Evolutionary conservation across 2,113 vertebrate species (phyloP), one percentile per base, ranked within the genome.

Genomic region (Sturnira hondurensis): DNA sequence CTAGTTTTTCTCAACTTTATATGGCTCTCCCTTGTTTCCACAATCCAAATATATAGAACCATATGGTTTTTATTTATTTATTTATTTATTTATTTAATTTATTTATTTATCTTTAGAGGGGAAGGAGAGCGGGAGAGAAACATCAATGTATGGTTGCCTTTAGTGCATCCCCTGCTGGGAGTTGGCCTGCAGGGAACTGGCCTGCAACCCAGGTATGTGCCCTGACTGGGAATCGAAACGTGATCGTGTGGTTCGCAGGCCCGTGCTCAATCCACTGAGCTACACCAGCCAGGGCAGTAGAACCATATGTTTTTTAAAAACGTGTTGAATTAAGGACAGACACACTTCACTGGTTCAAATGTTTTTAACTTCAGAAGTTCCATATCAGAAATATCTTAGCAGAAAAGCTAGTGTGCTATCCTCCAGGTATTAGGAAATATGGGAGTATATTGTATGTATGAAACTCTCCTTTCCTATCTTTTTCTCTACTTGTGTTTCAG

Each of bases 21-120:
- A 82, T 97, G 70, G 82, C 33, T 93, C 96, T 97, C 92, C 95
- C 97, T 70, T 97, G 78, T 97, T 97, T 97, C 77, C 36, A 68
- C 91, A 94, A 96, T 93, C 8, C 38, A 65, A 65, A 50, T 65
- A 43, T 13, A 86, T 14, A 31, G 12, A 83, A 12, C 63, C 1
- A 50, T 84, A 36, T 16, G 24, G 58, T 31, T 0, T n/a, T n/a
- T n/a, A n/a, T n/a, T n/a, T n/a, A n/a, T n/a, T n/a, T n/a, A n/a
- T n/a, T n/a, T n/a, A n/a, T n/a, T n/a, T n/a, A n/a, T n/a, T n/a
- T n/a, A n/a, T n/a, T n/a, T n/a, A n/a, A n/a, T n/a, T n/a, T n/a
- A n/a, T n/a, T n/a, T n/a, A n/a, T n/a, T n/a, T n/a, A n/a, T n/a
- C n/a, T n/a, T n/a, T n/a, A n/a, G n/a, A n/a, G n/a, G n/a, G n/a